Evolutionary conservation across 2,113 vertebrate species (phyloP).

Genomic region (Caranx melampygus): DNA sequence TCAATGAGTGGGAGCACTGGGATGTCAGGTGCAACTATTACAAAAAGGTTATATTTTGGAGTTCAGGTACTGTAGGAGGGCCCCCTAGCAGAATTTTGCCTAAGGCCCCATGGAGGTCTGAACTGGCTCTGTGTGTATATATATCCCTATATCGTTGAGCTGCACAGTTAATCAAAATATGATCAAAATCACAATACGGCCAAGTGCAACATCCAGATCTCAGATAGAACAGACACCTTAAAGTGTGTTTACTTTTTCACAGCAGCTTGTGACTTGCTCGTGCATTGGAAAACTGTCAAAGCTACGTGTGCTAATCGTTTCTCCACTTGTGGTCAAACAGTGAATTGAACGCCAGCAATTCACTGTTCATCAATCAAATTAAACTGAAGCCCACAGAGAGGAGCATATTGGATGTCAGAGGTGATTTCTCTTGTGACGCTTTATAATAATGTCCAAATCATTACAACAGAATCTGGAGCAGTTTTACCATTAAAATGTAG

Average conservation of each 20-base stretch:
- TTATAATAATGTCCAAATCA: not conserved
- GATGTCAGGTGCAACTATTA: no score
- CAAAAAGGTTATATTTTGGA: no score
- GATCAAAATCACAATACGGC: no score
- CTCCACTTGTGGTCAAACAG: not conserved
- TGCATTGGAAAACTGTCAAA: not conserved
- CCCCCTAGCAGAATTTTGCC: no score
- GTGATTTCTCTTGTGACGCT: not conserved
- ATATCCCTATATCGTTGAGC: not conserved
- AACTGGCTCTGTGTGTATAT: no score
- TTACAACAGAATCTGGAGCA: not conserved
- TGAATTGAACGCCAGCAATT: not conserved
- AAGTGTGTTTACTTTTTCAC: not conserved
- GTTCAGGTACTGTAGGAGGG: no score
- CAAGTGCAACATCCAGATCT: no score
- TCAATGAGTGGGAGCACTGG: no score
- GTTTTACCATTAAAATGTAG: not conserved
- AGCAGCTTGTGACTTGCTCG: not conserved
- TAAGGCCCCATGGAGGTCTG: no score
- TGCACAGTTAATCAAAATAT: no score
- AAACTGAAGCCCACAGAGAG: not conserved
- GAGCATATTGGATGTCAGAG: no score
- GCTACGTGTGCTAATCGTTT: not conserved
- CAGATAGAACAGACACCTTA: not conserved
- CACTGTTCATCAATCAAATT: not conserved